These are phyloP conservation scores for Dreissena polymorpha DNA, from an alignment of 1,140 invertebrate species.

Conservation along the genomic window DNA sequence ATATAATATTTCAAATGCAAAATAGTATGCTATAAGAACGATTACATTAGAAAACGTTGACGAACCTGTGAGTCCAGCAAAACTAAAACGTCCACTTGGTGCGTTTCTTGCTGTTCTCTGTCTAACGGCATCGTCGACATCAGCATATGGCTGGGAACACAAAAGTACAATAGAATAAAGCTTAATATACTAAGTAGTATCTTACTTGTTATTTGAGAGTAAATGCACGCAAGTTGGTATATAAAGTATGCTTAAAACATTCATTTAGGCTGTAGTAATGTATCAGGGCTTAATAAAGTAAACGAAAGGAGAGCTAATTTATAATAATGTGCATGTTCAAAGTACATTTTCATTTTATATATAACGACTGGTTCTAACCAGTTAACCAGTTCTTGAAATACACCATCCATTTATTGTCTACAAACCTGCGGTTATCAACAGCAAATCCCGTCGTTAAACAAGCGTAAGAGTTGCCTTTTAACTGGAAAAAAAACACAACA, in stretches of 20 bases:
- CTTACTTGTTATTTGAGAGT: no score
- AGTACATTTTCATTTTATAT: no score
- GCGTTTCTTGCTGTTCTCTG: constrained; percentile 19
- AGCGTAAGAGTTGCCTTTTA: background rate
- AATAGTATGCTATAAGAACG: background rate
- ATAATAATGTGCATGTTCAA: no score
- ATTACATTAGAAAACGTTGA: background rate
- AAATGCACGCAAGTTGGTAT: no score
- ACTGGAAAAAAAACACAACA: background rate
- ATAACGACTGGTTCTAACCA: no score
- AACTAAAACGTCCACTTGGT: constrained; percentile 9
- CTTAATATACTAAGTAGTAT: no score
- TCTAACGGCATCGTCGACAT: constrained; percentile 17
- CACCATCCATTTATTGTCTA: no score
- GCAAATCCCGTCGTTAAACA: background rate
- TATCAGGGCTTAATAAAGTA: no score
- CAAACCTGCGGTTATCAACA: background rate
- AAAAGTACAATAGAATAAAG: background rate
- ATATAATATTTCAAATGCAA: background rate
- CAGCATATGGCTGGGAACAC: constrained; percentile 27
- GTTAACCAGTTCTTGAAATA: no score
- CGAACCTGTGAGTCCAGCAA: constrained; percentile 7
- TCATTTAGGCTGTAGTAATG: no score
- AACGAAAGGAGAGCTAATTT: no score
- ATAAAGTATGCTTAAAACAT: no score